These are phyloP conservation scores for Pipistrellus nathusii DNA, from an alignment of 2,797 vertebrate genomes.

Conservation along the genomic window DNA sequence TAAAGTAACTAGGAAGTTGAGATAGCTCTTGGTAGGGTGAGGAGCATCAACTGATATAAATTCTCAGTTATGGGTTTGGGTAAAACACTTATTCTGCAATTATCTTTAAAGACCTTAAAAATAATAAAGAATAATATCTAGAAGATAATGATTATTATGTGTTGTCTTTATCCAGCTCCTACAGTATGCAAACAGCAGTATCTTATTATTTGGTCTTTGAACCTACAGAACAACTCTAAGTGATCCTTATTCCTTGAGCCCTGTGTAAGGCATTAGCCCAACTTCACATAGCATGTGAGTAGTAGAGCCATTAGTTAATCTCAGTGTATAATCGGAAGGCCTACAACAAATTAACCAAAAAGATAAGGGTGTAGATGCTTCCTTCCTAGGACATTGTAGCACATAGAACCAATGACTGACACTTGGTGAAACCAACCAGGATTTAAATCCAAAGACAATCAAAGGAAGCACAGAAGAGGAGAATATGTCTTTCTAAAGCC, in stretches of 20 bases:
- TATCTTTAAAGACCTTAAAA: conserved; percentile 33
- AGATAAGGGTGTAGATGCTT: not conserved
- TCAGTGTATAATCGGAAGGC: not conserved
- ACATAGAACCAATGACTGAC: not conserved
- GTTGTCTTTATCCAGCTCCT: not conserved
- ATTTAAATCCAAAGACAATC: not conserved
- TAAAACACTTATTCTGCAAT: conserved; percentile 12
- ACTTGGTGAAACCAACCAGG: not conserved
- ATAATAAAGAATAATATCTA: not conserved
- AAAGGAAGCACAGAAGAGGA: not conserved
- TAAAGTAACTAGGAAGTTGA: conserved; percentile 61
- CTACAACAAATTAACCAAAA: not conserved
- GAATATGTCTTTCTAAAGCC: not conserved
- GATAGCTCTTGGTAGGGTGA: conserved; percentile 51
- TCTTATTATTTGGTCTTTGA: not conserved
- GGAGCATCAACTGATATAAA: conserved; percentile 25
- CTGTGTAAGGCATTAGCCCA: not conserved
- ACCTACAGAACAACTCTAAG: not conserved
- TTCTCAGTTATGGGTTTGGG: not conserved
- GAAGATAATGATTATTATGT: not conserved
- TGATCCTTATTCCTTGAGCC: not conserved
- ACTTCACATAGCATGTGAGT: not conserved
- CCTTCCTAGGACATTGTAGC: not conserved
- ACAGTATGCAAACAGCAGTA: not conserved
- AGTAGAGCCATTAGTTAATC: not conserved